Conservation (phyloP, 2,888 invertebrate genomes). For the Cyclophora punctaria region DNA sequence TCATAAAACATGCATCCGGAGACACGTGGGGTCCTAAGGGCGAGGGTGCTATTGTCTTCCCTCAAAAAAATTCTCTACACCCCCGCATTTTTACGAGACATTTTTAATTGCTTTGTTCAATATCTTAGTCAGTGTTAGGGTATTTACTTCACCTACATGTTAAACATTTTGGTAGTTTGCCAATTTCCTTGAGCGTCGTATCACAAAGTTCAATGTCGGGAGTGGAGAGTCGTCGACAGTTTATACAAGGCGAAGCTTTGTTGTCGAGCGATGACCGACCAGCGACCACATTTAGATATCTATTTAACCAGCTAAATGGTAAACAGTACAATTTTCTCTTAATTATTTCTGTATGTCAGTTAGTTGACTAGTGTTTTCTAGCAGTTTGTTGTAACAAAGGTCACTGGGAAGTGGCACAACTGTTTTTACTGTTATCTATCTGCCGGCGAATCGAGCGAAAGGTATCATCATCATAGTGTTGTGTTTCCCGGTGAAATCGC, state of each 20-base stretch:
- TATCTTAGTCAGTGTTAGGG: slow-evolving; percentile 11
- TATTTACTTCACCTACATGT: neutral
- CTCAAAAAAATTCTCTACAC: slow-evolving; percentile 25
- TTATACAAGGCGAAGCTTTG: slow-evolving; percentile 21
- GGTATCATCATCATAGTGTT: slow-evolving; percentile 55
- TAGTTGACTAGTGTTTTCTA: slow-evolving; percentile 29
- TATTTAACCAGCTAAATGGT: slow-evolving; percentile 13
- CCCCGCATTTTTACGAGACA: slow-evolving; percentile 12
- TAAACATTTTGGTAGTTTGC: slow-evolving; percentile 44
- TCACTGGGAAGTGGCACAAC: slow-evolving; percentile 66
- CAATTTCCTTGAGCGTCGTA: slow-evolving; percentile 48
- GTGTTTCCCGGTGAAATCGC: slow-evolving; percentile 67
- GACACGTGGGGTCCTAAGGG: slow-evolving; percentile 40
- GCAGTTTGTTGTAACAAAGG: slow-evolving; percentile 54
- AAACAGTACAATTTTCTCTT: slow-evolving; percentile 15
- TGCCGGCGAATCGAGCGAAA: slow-evolving; percentile 65
- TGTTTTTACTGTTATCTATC: slow-evolving; percentile 60
- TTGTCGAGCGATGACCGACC: slow-evolving; percentile 7
- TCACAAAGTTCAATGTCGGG: slow-evolving; percentile 59
- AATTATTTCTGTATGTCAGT: slow-evolving; percentile 15
- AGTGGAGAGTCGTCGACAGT: slow-evolving; percentile 9
- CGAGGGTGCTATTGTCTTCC: slow-evolving; percentile 33
- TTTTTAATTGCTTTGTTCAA: slow-evolving; percentile 15
- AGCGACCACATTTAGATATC: neutral
- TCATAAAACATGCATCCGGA: slow-evolving; percentile 56